A percentile compares a stretch with the other conserved stretches of the same genome.
phyloP scores from a whole-genome alignment of 1,140 invertebrate genomes.

The Hylyphantes graminicola region DNA sequence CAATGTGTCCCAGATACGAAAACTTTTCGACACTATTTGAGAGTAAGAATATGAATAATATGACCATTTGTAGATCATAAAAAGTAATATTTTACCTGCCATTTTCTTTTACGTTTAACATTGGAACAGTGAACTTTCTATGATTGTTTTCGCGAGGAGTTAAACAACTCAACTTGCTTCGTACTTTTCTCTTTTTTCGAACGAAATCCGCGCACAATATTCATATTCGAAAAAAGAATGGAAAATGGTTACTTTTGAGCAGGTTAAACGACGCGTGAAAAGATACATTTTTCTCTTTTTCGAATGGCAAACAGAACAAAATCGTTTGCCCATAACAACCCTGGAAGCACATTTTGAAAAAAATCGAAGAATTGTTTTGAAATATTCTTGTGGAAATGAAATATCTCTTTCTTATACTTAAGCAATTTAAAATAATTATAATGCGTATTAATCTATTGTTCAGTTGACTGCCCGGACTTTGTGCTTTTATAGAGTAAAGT shows the following conservation, averaged over 20 bases:
- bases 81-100: no score
- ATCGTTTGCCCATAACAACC: not conserved
- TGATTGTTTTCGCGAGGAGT: conserved; percentile 19
- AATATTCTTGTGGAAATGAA: not conserved
- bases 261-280: conserved; percentile 26
- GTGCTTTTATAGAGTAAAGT: no score
- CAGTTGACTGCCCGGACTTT: no score
- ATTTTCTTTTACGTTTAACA: no score
- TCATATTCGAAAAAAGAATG: conserved; percentile 19
- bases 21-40: no score
- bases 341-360: not conserved
- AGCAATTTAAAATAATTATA: no score
- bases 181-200: not conserved
- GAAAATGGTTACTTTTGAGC: conserved; percentile 11
- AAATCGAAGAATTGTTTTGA: not conserved
- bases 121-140: not conserved
- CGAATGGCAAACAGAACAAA: not conserved
- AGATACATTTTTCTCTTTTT: not conserved
- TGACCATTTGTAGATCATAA: no score
- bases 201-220: conserved; percentile 4
- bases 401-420: no score
- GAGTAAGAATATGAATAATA: no score
- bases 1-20: no score
- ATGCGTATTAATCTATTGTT: no score
- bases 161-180: conserved; percentile 12